Evolutionary conservation across 2,113 vertebrate genomes (phyloP), one percentile per base, ranked within the genome.

Genomic region (Ancistrus triradiatus): DNA sequence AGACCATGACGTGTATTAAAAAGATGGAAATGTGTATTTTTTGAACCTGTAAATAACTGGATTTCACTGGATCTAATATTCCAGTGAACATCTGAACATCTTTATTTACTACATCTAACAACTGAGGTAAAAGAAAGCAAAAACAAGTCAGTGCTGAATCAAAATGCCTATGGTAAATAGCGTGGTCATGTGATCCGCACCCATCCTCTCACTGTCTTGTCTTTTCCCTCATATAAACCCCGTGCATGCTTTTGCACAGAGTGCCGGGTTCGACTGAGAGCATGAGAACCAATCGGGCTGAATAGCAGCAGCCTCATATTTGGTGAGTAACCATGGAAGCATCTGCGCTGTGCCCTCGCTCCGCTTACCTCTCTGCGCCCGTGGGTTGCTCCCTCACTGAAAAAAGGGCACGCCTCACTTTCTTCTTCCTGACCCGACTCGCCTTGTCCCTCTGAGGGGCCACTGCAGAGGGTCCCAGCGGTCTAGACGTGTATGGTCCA

Each of bases 241-340:
- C 74, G 76, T 77, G 78, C 74, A 61, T 74, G 70, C 71, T 74
- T 59, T 67, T 14, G 28, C 28, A 35, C 62, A 85, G 84, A 91
- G 92, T 87, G 90, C 89, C 82, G 85, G 85, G 89, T 90, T 42
- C 86, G 86, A 60, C 88, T 88, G 90, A 90, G 92, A 93, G 92
- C 92, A 93, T 94, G 92, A 95, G 93, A 95, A 95, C 90, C 77
- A 79, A 84, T 85, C 86, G 86, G 87, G 86, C 88, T 94, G 88
- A 93, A 96, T 93, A 89, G 91, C 89, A 76, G 88, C 90, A 88
- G 93, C 92, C 91, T 90, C 93, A 94, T 95, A 89, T 88, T 91
- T 91, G 90, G 90, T 86, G 90, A 87, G 95, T 98, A 92, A 94
- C 94, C 95, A 98, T 96, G 94, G 95, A 93, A 95, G 93, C 93